Percentiles rank a stretch among this genome's conserved stretches.
Conservation (phyloP, 2,113 vertebrate genomes). For the Antennarius striatus region DNA sequence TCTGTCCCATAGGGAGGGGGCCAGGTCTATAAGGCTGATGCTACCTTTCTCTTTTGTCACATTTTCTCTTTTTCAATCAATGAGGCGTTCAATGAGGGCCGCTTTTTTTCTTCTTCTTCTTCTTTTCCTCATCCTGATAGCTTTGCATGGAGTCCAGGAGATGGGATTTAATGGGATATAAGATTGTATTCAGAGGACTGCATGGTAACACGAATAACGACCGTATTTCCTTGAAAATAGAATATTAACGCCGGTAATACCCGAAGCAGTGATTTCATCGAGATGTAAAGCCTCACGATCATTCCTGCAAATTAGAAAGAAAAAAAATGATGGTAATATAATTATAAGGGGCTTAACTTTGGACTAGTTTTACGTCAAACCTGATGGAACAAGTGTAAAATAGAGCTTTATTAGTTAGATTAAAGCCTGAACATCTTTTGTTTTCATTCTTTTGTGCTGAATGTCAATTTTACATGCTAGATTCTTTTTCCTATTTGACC, state of each 20-base stretch:
- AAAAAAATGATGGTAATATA: background rate
- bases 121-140: background rate
- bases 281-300: background rate
- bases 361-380: background rate
- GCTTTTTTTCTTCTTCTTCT: background rate
- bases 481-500: background rate
- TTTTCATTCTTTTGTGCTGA: background rate
- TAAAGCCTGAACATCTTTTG: background rate
- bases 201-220: background rate
- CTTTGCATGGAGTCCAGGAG: background rate
- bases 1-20: conserved; percentile 22
- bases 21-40: conserved; percentile 15
- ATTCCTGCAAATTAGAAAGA: conserved; percentile 9
- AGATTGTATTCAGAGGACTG: background rate
- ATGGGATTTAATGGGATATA: background rate
- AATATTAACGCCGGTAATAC: conserved; percentile 3
- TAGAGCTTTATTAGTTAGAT: background rate
- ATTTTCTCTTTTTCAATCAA: conserved; percentile 20
- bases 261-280: background rate
- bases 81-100: conserved; percentile 7
- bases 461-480: background rate
- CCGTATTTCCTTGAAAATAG: background rate
- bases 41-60: conserved; percentile 27
- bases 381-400: background rate
- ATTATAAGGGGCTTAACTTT: background rate